Conservation (phyloP, 2,888 invertebrate species). For the Agelastica alni region DNA sequence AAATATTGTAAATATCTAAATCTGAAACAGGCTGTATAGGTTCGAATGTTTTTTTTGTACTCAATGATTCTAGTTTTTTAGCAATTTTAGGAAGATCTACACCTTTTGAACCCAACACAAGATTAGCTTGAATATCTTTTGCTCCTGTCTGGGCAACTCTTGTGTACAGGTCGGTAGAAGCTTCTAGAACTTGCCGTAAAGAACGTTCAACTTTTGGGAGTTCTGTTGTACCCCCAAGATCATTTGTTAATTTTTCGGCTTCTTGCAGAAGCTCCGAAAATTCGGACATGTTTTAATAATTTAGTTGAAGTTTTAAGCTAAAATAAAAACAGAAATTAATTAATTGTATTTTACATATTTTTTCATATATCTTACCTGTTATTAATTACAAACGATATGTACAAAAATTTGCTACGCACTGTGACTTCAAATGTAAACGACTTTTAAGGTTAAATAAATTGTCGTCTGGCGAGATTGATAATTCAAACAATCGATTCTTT, state of each 20-base stretch:
- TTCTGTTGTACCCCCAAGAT: conserved; percentile 84
- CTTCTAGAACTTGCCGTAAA: conserved; percentile 87
- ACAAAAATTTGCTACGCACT: too few species aligned
- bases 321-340: conserved; percentile 4
- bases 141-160: conserved; percentile 84
- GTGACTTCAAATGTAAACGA: too few species aligned
- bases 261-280: conserved; percentile 87
- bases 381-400: too few species aligned
- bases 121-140: conserved; percentile 90
- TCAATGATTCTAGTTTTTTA: conserved; percentile 86
- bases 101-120: conserved; percentile 88
- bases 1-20: conserved; percentile 86
- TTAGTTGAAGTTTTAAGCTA: neutral
- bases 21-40: conserved; percentile 89
- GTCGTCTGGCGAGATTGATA: too few species aligned
- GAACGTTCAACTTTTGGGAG: conserved; percentile 86
- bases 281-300: conserved; percentile 59
- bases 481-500: too few species aligned
- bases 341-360: too few species aligned
- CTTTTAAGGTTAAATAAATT: too few species aligned
- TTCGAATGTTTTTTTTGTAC: conserved; percentile 83
- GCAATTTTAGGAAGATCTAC: conserved; percentile 93
- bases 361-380: neutral
- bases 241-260: conserved; percentile 89
- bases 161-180: conserved; percentile 85